Base-by-base conservation (phyloP, 2,888 invertebrate genomes). In the Oligia latruncula region DNA sequence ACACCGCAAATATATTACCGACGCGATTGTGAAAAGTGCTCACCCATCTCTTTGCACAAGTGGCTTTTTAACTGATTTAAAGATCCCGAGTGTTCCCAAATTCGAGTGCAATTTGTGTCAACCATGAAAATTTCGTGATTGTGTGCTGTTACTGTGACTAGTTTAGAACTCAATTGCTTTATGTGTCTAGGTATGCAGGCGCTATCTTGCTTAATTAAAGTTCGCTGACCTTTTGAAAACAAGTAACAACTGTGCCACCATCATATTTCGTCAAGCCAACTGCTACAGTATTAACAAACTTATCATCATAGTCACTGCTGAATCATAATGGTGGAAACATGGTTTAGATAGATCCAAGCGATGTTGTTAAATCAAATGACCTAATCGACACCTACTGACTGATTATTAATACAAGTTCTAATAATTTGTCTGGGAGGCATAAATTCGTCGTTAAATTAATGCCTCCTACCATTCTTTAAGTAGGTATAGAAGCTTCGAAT, bases 361-460 rank as follows among this genome's bases (percentile, higher is more conserved):
- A 78, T 86, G 83, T 87, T 88, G 86, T 87, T 86, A 82, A 91
- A 90, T 87, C 40, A 71, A 88, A 93, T 96, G 96, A 96, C 91
- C 94, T 95, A 95, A 96, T 93, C 94, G 87, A 91, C 94, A 89
- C 95, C 95, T 92, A 95, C 95, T 87, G 80, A 81, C 80, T 87
- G 77, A 74, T 88, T 75, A 85, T 74, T 87, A 86, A 82, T 83
- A 83, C 70, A 62, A 80, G 64, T 77, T 62, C 77, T 82, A 78
- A 83, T 83, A 83, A 86, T 85, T 88, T 81, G 82, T 84, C 74
- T 80, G 60, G 46, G 67, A 68, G 70, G 60, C 60, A 82, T 80
- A 74, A 82, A 74, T 84, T 80, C 35, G 49, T 74, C 17, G n/a
- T 78, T 62, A 73, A 80, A 67, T 72, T 70, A 78, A 79, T 80